A percentile compares a stretch with the other conserved stretches of the same genome.
phyloP scores from a whole-genome alignment of 1,140 invertebrate species.

The Zaprionus tsacasi region DNA sequence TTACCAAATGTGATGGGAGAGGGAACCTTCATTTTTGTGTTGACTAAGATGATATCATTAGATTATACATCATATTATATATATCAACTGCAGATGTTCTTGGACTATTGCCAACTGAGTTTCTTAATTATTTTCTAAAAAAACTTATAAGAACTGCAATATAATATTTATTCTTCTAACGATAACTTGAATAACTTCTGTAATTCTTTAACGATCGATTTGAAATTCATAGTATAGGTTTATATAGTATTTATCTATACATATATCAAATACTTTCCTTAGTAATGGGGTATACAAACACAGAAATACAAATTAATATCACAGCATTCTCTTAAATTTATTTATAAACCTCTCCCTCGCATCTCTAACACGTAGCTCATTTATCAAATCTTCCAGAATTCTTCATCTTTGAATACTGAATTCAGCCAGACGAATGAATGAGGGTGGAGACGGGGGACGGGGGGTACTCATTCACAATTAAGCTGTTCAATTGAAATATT shows the following conservation, averaged over 20 bases:
- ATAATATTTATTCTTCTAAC: no score
- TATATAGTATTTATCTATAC: no score
- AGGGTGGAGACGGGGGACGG: neutral
- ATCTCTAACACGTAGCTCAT: neutral
- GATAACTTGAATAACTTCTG: no score
- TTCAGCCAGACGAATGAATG: neutral
- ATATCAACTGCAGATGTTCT: neutral
- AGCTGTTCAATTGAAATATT: slow-evolving; percentile 71
- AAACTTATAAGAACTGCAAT: no score
- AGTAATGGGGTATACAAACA: no score
- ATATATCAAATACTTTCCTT: no score
- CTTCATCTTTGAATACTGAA: neutral
- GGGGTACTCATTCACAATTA: slow-evolving; percentile 47
- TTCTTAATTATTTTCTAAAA: neutral
- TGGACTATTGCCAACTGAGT: no score
- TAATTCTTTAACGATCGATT: no score
- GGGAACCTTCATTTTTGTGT: neutral
- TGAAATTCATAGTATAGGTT: no score
- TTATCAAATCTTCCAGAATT: neutral
- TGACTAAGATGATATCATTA: neutral
- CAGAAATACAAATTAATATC: no score
- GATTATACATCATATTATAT: neutral
- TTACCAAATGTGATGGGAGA: neutral
- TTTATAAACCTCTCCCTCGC: neutral
- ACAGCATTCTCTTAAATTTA: neutral